Conservation (phyloP, 2,888 invertebrate genomes). For the Zaprionus bogoriensis region DNA sequence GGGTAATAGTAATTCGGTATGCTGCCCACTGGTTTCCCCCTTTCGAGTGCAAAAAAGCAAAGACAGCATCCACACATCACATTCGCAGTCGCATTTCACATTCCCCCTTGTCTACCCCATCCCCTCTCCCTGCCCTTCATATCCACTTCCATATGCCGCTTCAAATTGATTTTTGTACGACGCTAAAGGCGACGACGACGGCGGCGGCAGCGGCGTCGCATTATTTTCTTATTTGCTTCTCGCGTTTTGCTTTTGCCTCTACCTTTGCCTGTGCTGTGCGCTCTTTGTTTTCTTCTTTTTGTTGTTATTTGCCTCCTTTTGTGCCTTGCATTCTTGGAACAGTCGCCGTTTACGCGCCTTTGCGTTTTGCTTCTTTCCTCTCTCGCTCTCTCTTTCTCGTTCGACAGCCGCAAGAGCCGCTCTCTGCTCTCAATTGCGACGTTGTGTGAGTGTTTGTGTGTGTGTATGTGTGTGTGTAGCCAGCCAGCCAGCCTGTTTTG, state of each 20-base stretch:
- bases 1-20: conserved; percentile 19
- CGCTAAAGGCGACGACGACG: conserved; percentile 6
- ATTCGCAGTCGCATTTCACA: conserved; percentile 31
- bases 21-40: background rate
- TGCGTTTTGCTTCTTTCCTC: conserved; percentile 38
- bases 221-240: conserved; percentile 72
- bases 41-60: conserved; percentile 44
- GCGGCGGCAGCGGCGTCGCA: conserved; percentile 36
- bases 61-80: conserved; percentile 49
- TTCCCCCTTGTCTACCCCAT: background rate
- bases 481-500: conserved; percentile 25
- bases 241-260: conserved; percentile 63
- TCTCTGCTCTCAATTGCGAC: conserved; percentile 60
- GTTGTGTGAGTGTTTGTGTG: conserved; percentile 24
- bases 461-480: conserved; percentile 19
- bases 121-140: conserved; percentile 4
- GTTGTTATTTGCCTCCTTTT: conserved; percentile 73
- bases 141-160: conserved; percentile 38
- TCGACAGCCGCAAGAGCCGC: conserved; percentile 64
- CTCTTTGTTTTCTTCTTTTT: conserved; percentile 68
- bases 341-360: conserved; percentile 70
- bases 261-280: conserved; percentile 42
- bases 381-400: background rate
- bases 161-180: conserved; percentile 70
- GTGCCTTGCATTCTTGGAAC: conserved; percentile 68